A percentile compares a stretch with the other conserved stretches of the same genome.
phyloP scores from a whole-genome alignment of 2,113 vertebrate genomes.

The Amblyornis subalaris region DNA sequence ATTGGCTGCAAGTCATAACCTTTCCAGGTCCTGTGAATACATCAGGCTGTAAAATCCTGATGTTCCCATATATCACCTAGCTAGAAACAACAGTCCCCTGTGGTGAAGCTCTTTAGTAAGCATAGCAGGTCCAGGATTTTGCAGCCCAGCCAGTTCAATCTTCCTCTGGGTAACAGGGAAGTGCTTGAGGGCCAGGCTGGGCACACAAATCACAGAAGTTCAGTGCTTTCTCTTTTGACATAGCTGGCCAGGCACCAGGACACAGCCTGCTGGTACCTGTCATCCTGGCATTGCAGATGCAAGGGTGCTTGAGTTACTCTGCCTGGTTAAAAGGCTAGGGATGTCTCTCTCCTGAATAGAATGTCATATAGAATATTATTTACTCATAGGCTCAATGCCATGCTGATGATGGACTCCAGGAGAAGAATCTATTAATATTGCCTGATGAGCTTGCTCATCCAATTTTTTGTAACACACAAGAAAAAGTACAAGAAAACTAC shows the following conservation, averaged over 20 bases:
- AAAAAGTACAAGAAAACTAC: not conserved
- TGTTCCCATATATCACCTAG: not conserved
- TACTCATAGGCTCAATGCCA: no score
- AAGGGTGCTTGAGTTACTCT: not conserved
- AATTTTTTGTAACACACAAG: not conserved
- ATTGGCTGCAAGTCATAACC: slow-evolving; percentile 20
- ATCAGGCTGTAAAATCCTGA: slow-evolving; percentile 29
- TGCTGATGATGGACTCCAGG: not conserved
- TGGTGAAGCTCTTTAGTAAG: not conserved
- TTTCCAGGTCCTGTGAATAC: not conserved
- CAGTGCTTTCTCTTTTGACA: not conserved
- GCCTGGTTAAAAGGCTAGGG: not conserved
- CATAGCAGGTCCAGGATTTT: not conserved
- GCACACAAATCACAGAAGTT: not conserved
- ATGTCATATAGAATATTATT: no score
- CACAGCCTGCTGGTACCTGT: not conserved
- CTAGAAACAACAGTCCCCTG: not conserved
- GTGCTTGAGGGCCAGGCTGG: not conserved
- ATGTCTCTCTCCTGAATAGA: not conserved
- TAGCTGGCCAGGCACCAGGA: not conserved
- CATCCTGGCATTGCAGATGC: not conserved
- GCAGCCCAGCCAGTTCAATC: not conserved
- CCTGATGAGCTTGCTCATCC: not conserved
- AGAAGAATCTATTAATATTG: not conserved
- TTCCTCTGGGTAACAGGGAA: not conserved